Evolutionary conservation across 1,140 invertebrate genomes (phyloP).

Genomic region (Leptinotarsa lineolata): DNA sequence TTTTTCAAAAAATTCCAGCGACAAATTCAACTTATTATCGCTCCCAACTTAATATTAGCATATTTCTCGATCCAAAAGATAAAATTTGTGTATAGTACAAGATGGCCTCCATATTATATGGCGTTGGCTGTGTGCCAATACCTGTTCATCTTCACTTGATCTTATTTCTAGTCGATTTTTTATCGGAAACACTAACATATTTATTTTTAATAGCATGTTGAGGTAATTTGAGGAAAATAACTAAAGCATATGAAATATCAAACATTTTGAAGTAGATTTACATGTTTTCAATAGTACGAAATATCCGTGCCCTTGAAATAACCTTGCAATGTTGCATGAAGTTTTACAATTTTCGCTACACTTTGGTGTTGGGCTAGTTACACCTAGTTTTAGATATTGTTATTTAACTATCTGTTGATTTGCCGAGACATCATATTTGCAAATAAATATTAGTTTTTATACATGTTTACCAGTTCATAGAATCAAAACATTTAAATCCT

Average conservation of each 20-base stretch:
- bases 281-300: not conserved
- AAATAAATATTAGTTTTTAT: no score
- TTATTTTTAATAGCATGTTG: constrained; percentile 15
- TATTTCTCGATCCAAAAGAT: constrained; percentile 41
- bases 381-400: not conserved
- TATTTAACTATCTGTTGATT: no score
- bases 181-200: constrained; percentile 13
- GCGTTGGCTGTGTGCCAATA: constrained; percentile 35
- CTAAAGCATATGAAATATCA: not conserved
- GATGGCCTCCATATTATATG: constrained; percentile 33
- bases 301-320: constrained; percentile 11
- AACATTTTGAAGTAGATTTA: not conserved
- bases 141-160: constrained; percentile 17
- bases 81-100: constrained; percentile 29
- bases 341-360: constrained; percentile 3
- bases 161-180: constrained; percentile 20
- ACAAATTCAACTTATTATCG: constrained; percentile 28
- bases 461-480: no score
- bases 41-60: constrained; percentile 46
- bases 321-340: not conserved
- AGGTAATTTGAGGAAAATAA: constrained; percentile 15
- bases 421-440: no score
- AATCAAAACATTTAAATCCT: no score
- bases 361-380: constrained; percentile 17
- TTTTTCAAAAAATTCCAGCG: constrained; percentile 21